phyloP scores from a whole-genome alignment of 2,888 invertebrate species.

The Catocala nupta region DNA sequence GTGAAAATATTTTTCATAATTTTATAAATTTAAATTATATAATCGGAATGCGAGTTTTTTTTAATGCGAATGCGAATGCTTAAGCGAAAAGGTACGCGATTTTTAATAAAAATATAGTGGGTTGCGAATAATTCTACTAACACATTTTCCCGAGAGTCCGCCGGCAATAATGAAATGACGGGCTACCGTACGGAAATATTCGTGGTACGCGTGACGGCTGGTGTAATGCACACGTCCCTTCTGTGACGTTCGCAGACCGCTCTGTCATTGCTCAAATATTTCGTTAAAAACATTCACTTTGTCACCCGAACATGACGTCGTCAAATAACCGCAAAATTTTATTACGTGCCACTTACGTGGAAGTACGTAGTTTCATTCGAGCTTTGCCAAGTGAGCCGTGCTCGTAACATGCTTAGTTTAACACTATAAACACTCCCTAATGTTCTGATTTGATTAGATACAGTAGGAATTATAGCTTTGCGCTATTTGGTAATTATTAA shows the following conservation, averaged over 20 bases:
- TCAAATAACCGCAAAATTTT: slow-evolving; percentile 40
- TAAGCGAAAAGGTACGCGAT: slow-evolving; percentile 3
- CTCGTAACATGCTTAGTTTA: slow-evolving; percentile 21
- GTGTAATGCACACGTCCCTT: slow-evolving; percentile 43
- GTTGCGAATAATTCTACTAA: slow-evolving; percentile 31
- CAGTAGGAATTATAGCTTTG: slow-evolving; percentile 15
- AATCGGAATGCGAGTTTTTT: slow-evolving; percentile 7
- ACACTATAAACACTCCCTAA: slow-evolving; percentile 26
- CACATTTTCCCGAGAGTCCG: slow-evolving; percentile 45
- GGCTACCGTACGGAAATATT: slow-evolving; percentile 53
- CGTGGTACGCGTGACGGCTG: slow-evolving; percentile 41
- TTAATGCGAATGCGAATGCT: slow-evolving; percentile 5
- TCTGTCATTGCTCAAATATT: slow-evolving; percentile 55
- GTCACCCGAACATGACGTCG: slow-evolving; percentile 27
- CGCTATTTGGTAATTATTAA: background rate
- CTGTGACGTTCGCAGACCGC: slow-evolving; percentile 32
- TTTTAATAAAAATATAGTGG: slow-evolving; percentile 20
- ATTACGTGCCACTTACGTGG: slow-evolving; percentile 30
- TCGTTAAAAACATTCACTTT: slow-evolving; percentile 53
- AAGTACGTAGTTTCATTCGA: slow-evolving; percentile 17
- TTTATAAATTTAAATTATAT: background rate
- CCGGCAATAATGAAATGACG: slow-evolving; percentile 54
- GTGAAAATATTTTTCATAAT: background rate
- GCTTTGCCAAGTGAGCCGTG: slow-evolving; percentile 34
- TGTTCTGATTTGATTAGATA: slow-evolving; percentile 28